Conservation (phyloP, 2,888 invertebrate species). For the Eupithecia centaureata region DNA sequence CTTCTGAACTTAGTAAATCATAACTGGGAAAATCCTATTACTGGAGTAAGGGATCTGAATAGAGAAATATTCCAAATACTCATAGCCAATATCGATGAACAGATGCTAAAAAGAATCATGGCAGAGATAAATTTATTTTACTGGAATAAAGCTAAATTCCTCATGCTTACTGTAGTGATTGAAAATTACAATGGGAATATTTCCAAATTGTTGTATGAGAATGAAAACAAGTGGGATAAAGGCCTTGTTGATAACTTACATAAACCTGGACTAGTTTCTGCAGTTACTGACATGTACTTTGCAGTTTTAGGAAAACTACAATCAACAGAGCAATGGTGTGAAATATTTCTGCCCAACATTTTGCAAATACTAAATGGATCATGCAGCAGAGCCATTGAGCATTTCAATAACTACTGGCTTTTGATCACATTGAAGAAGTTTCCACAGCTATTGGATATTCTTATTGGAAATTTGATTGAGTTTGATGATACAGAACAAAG, state of each 20-base stretch:
- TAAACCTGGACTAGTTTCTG: slow-evolving; percentile 82
- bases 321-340: slow-evolving; percentile 72
- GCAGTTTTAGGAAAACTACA: slow-evolving; percentile 71
- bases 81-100: slow-evolving; percentile 54
- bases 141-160: slow-evolving; percentile 85
- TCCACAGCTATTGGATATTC: slow-evolving; percentile 54
- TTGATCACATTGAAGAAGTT: slow-evolving; percentile 75
- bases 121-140: slow-evolving; percentile 75
- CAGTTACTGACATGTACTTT: slow-evolving; percentile 85
- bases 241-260: slow-evolving; percentile 73
- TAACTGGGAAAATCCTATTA: slow-evolving; percentile 86
- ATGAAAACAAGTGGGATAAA: slow-evolving; percentile 58
- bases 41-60: slow-evolving; percentile 82
- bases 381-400: slow-evolving; percentile 66
- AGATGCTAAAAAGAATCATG: slow-evolving; percentile 55
- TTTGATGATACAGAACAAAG: slow-evolving; percentile 49
- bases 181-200: slow-evolving; percentile 50
- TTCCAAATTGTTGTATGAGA: slow-evolving; percentile 34
- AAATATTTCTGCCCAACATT: slow-evolving; percentile 64
- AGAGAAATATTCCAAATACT: slow-evolving; percentile 75
- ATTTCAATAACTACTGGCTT: slow-evolving; percentile 81
- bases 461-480: slow-evolving; percentile 56
- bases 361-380: slow-evolving; percentile 56
- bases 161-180: slow-evolving; percentile 81
- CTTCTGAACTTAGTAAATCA: slow-evolving; percentile 81